Evolutionary conservation across 2,888 invertebrate species (phyloP), one percentile per base, ranked within the genome.

Genomic region (Griposia aprilina): DNA sequence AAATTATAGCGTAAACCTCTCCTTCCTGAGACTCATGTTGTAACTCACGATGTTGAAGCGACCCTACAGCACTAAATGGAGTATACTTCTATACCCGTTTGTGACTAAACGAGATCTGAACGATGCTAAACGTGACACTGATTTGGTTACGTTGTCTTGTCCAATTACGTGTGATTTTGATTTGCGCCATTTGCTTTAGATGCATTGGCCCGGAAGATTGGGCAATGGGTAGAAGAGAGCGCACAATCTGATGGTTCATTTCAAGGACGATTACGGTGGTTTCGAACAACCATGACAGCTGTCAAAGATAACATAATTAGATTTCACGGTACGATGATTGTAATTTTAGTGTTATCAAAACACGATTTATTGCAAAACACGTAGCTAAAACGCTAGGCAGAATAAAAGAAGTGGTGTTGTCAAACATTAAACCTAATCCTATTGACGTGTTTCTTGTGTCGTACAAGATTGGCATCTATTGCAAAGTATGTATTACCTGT

Each of bases 91-190:
- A 79, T 57, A 81, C 73, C 72, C 81, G 76, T 77, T 82, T 72
- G 74, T 75, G 72, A 82, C 67, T 73, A 76, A 83, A 82, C 82
- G 76, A 82, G 82, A 68, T 81, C 67, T 62, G 73, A 79, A 78
- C 73, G 76, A 74, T 84, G 77, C 79, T 71, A 83, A 84, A 86
- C 87, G 84, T 84, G 86, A 87, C 87, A 90, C 78, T 87, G 78
- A 89, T 87, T 90, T 86, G 84, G 85, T 83, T 86, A 82, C 84
- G 86, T 78, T 82, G 86, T 86, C 88, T 85, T 83, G 88, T 90
- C 90, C 90, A 91, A 90, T 90, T 90, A 90, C 78, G 85, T 82
- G 85, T 82, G 84, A 88, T 88, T 89, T 88, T 83, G 86, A 85
- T 88, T 74, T 80, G 87, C 78, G 75, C 72, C 86, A 83, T 80